Evolutionary conservation across 2,888 invertebrate species (phyloP), one percentile per base, ranked within the genome.

Genomic region (Agrenia bidenticulata): DNA sequence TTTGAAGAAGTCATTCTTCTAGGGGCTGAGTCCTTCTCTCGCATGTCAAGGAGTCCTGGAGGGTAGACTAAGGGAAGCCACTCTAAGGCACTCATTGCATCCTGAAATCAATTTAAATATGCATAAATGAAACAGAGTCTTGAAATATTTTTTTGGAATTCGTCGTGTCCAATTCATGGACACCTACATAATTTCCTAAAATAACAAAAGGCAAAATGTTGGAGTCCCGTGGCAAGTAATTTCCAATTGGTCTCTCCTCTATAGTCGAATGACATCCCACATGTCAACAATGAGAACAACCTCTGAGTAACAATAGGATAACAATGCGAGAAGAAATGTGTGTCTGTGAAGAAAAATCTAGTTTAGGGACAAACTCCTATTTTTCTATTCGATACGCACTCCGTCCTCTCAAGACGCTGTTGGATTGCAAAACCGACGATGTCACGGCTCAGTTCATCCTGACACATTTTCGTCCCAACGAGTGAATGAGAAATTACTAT

Each of bases 11-110:
- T 49, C 88, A 91, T 90, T 85, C 92, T 92, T 82, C 91, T 86
- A 81, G 92, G 92, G 80, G 90, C 90, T 81, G 91, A 89, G 85
- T 92, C 91, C 84, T 93, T 92, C 85, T 92, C 92, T 85, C 92
- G 87, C 88, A 89, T 89, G 27, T 74, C 75, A 41, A 74, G 58
- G n/a, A 75, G 53, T 19, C 71, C 74, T 17, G 67, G 71, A 53
- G 75, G 74, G 61, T 72, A 74, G 17, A 71, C 67, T 21, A 76
- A 63, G 11, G 76, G 74, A 13, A 76, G 65, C 76, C 76, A 76
- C 61, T 76, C 76, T 57, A 76, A 65, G 39, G 76, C 76, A 69
- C 73, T 73, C 76, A 76, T 76, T 17, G 70, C 69, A 73, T 70
- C 65, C 69, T 71, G 50, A 1, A 59, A 60, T 58, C 17, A 26